Evolutionary conservation across 2,888 invertebrate species (phyloP), one percentile per base, ranked within the genome.

Genomic region (Polyommatus icarus): DNA sequence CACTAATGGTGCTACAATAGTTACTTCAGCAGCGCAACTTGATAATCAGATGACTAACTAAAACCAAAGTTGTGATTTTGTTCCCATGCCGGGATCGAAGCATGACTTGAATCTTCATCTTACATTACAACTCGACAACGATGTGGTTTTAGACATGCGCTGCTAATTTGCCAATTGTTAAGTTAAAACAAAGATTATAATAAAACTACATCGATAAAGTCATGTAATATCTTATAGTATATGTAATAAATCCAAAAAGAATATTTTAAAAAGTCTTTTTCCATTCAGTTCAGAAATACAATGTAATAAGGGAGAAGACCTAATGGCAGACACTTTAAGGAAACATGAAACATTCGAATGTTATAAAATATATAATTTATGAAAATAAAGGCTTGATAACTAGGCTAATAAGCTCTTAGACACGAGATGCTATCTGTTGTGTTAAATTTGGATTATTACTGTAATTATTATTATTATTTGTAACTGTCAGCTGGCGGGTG

Each of bases 31-130:
- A 76, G 50, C 50, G 36, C 36, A 81, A 80, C 77, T 80, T 79
- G 71, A 78, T 80, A 80, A 81, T 82, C 80, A 80, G 79, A 82
- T 81, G 79, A 77, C 79, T 79, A 79, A 78, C 79, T 82, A 78
- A 81, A 80, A 82, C 78, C 77, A 76, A 82, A 81, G 80, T 81
- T 80, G 78, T 80, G 80, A 82, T 80, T 82, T 81, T 80, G 79
- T 79, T 80, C 78, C 76, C 75, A 61, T 71, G 78, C 29, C 50
- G 73, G 73, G 73, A 73, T 24, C 29, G 46, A 20, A 50, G 77
- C 75, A 79, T 77, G 78, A 78, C 75, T 78, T 76, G 81, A 80
- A 80, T 80, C 50, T 77, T 78, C 78, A 80, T 78, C 77, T 76
- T 36, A 71, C 77, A 40, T 77, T 77, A 77, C 57, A 59, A 71